Evolutionary conservation across 1,140 invertebrate genomes (phyloP), one percentile per base, ranked within the genome.

Genomic region (Plodia interpunctella): DNA sequence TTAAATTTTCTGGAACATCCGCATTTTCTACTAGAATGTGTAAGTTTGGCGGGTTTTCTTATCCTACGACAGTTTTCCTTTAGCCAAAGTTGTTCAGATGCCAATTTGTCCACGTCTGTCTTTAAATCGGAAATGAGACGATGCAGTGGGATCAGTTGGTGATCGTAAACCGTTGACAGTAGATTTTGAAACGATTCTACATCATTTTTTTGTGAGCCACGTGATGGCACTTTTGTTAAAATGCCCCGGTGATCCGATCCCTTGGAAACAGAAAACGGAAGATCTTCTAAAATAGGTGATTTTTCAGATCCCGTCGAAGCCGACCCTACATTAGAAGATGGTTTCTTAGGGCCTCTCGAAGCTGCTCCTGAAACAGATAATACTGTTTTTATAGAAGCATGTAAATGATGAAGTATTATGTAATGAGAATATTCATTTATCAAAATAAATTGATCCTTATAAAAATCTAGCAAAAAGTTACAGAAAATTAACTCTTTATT

Each of bases 91-190:
- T 81, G 74, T 55, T 81, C 74, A 20, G 61, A 19, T 6, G 69
- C 53, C 38, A 87, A 55, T 19, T 25, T 44, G 35, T 80, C 70
- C 17, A 83, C 58, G 15, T 85, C 78, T 62, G 71, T 19, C 63
- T 67, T 83, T 38, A 86, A 65, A 30, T 59, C 57, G 44, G 66
- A 70, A 5, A 87, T 80, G 6, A 69, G 62, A 11, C 60, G 65
- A 66, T 79, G 69, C 50, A 87, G 57, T 8, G 80, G 78, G n/a
- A 86, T 15, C 20, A 87, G 59, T 58, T 78, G 76, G 8, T 71
- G 50, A 35, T 85, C 70, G 53, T 79, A 81, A 11, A 81, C 54
- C 0, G 58, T 49, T 35, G 56, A 38, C 20, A 80, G 57, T 35
- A 61, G 61, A 30, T 70, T 49, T 62, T 70, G 44, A 38, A 79